These are phyloP conservation scores for Cyclophora albipunctata DNA, from an alignment of 2,888 invertebrate genomes.

Conservation along the genomic window DNA sequence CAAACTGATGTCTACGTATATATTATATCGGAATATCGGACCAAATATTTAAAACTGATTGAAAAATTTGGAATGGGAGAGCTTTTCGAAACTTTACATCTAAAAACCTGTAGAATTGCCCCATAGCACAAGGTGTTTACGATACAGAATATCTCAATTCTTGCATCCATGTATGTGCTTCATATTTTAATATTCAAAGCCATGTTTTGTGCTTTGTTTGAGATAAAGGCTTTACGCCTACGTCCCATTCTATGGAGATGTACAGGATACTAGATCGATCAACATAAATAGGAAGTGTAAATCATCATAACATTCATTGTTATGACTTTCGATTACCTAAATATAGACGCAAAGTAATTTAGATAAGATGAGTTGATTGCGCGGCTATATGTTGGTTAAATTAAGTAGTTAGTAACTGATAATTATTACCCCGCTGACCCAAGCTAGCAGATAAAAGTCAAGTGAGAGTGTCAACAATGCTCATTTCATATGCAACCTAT, in stretches of 20 bases:
- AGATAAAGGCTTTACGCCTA: constrained; percentile 55
- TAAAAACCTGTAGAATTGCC: too few relatives aligned
- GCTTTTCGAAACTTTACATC: too few relatives aligned
- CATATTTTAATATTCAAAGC: constrained; percentile 14
- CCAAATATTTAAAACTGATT: too few relatives aligned
- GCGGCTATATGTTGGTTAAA: background rate
- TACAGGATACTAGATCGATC: constrained; percentile 32
- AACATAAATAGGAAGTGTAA: background rate
- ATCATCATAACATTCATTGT: constrained; percentile 1
- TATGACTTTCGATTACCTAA: background rate
- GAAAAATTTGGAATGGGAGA: too few relatives aligned
- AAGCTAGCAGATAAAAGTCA: too few relatives aligned
- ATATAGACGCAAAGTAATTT: too few relatives aligned
- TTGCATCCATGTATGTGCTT: background rate
- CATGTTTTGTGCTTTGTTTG: constrained; percentile 41
- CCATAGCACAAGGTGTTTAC: too few relatives aligned
- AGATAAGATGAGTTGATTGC: too few relatives aligned
- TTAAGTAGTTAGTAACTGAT: background rate
- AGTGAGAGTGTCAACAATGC: background rate
- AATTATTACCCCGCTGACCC: constrained; percentile 2
- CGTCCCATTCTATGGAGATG: constrained; percentile 66
- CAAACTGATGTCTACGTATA: too few relatives aligned
- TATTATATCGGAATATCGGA: too few relatives aligned
- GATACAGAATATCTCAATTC: too few relatives aligned
- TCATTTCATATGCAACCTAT: background rate